Base-by-base conservation (phyloP, 1,140 invertebrate genomes). In the Drosophila eugracilis region DNA sequence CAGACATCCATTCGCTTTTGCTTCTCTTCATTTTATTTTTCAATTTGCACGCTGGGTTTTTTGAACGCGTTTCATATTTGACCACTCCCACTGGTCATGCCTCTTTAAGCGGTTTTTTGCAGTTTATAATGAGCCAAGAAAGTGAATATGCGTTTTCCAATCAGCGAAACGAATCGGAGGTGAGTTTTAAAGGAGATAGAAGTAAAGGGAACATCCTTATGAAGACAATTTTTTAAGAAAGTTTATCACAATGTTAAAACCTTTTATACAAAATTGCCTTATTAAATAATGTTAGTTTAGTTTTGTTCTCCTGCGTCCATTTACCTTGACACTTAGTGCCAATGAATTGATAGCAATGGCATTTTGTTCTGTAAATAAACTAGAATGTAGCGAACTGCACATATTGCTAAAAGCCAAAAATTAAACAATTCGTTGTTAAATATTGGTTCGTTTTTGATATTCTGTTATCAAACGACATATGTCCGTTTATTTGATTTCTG, bases 11-110 rank as follows among this genome's bases (percentile, higher is more conserved):
- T 34, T 65, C 10, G 14, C 15, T 14, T 14, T 26, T 7, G 17
- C 12, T 15, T 26, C 10, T 28, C 26, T 14, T 32, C 15, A 32
- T 42, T 48, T 22, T 49, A 21, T 50, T n/a, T n/a, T n/a, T n/a
- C n/a, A n/a, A n/a, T n/a, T 17, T 15, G 15, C 14, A 30, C 17
- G 6, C 15, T 49, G 37, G 7, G 22, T 57, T 66, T 63, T 63
- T 66, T 49, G 42, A 48, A 24, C 63, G 42, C 19, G 19, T 17
- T 7, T 30, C 14, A 39, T 24, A 22, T 52, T 42, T 53, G 32
- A 21, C 9, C 17, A n/a, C 44, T 28, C 47, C 17, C 58, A 52
- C 59, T 67, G 47, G 24, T 65, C 24, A 24, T 3, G 55, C 41
- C 55, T 48, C 17, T 24, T 26, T 7, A 30, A 3, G 17, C 39